A percentile compares a stretch with the other conserved stretches of the same genome.
These are phyloP conservation scores for Gymnarchus niloticus DNA, from an alignment of 2,113 vertebrate genomes.

Conservation along the genomic window DNA sequence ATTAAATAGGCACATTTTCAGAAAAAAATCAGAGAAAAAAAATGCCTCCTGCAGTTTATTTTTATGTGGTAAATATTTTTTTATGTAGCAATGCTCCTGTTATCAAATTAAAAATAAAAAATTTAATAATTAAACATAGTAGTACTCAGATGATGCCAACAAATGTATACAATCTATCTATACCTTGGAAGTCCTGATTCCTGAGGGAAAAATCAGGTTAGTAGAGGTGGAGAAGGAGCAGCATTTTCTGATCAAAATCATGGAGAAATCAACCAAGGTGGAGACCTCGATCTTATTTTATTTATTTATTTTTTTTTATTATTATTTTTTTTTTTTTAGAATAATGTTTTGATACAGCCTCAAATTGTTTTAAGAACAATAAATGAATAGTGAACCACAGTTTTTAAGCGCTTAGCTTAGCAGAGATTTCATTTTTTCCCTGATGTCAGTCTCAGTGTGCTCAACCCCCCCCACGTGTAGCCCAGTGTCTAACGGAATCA, in stretches of 20 bases:
- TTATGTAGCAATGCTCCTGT: conserved; percentile 52
- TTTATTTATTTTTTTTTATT: conserved; percentile 86
- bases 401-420: conserved; percentile 73
- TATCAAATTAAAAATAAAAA: conserved; percentile 28
- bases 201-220: not conserved
- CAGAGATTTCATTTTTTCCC: conserved; percentile 46
- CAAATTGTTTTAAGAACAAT: conserved; percentile 76
- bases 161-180: conserved; percentile 37
- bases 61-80: conserved; percentile 62
- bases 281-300: conserved; percentile 72
- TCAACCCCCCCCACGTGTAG: not conserved
- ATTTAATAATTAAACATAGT: conserved; percentile 27
- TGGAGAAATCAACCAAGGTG: conserved; percentile 40
- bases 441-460: too few relatives aligned
- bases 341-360: conserved; percentile 81
- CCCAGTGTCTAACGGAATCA: conserved; percentile 27
- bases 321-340: conserved; percentile 83
- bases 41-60: conserved; percentile 48
- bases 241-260: conserved; percentile 36
- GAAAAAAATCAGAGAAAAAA: conserved; percentile 18
- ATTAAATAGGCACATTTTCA: conserved; percentile 23
- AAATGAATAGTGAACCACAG: conserved; percentile 70
- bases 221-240: not conserved
- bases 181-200: conserved; percentile 9
- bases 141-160: conserved; percentile 38